Evolutionary conservation across 2,797 vertebrate species (phyloP).

Genomic region (Aselliscus stoliczkanus): DNA sequence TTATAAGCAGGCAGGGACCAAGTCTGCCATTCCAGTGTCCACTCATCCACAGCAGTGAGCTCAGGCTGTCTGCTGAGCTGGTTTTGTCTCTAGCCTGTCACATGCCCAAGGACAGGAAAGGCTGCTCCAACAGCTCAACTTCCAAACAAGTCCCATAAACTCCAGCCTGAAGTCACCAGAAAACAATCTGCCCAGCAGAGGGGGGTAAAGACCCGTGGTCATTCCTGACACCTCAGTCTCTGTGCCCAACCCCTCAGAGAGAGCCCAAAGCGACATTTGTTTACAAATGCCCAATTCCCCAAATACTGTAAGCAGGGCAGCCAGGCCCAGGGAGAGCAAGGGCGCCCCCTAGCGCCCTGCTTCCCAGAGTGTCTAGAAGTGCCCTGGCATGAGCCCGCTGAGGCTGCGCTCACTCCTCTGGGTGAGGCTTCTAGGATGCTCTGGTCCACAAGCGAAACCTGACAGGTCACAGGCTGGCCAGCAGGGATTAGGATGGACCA

Average conservation of each 20-base stretch:
- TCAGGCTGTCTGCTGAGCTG: neutral
- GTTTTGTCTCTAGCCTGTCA: neutral
- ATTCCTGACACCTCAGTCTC: neutral
- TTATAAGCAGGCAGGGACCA: rapidly evolving
- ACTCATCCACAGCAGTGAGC: neutral
- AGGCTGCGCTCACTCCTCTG: neutral
- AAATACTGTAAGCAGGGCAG: too few species aligned
- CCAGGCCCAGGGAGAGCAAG: rapidly evolving
- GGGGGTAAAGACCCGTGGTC: neutral
- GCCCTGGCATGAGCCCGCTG: neutral
- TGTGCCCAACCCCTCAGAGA: too few species aligned
- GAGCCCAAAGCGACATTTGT: rapidly evolving
- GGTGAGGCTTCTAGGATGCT: conserved; percentile 70
- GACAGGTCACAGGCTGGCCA: conserved; percentile 76
- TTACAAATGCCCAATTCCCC: neutral
- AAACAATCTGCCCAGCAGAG: neutral
- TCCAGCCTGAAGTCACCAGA: neutral
- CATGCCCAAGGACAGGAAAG: rapidly evolving
- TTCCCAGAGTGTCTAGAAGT: neutral
- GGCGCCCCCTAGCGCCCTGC: rapidly evolving
- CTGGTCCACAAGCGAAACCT: conserved; percentile 86
- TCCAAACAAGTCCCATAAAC: neutral
- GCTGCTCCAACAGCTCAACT: neutral
- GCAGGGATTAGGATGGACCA: conserved; percentile 83
- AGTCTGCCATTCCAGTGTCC: neutral